Evolutionary conservation across 2,888 invertebrate genomes (phyloP), one percentile per base, ranked within the genome.

Genomic region (Xestia xanthographa): DNA sequence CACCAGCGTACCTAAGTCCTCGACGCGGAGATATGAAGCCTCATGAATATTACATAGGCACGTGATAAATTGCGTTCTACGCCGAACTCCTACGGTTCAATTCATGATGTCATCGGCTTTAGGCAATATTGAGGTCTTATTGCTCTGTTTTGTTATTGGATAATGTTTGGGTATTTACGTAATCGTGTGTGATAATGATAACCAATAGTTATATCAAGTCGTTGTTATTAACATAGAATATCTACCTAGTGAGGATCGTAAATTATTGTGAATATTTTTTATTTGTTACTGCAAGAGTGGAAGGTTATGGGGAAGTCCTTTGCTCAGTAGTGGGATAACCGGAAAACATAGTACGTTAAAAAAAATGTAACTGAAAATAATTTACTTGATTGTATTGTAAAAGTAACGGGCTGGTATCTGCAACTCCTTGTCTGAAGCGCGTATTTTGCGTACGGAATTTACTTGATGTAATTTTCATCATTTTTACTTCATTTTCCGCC

Each of bases 21-120:
- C 62, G n/a, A 34, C 62, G 48, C 53, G 9, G 48, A 66, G 79
- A 79, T 84, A 82, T 84, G 66, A 82, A 34, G 48, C 76, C 53
- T 69, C 75, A 80, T 86, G 75, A 81, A 81, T 78, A 85, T 81
- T 84, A 79, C 68, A 86, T 86, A 26, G 14, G 0, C 5, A 83
- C 79, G 79, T 83, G 86, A 86, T 78, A 65, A 63, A 83, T 72
- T 72, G 74, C 62, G 60, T 34, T 22, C 43, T 38, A 72, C 69
- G 60, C 48, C 69, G 8, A 66, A 63, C 45, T 77, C 34, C 72
- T 69, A 53, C 41, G 14, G 62, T 38, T 38, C 12, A 72, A 53
- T 75, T 75, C 26, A 26, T 82, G 58, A 82, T 76, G 48, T 78
- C 76, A 77, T 65, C 17, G n/a, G 34, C 8, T 79, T 45, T 26